Base-by-base conservation (phyloP, 2,113 vertebrate species). In the Raphicerus campestris region DNA sequence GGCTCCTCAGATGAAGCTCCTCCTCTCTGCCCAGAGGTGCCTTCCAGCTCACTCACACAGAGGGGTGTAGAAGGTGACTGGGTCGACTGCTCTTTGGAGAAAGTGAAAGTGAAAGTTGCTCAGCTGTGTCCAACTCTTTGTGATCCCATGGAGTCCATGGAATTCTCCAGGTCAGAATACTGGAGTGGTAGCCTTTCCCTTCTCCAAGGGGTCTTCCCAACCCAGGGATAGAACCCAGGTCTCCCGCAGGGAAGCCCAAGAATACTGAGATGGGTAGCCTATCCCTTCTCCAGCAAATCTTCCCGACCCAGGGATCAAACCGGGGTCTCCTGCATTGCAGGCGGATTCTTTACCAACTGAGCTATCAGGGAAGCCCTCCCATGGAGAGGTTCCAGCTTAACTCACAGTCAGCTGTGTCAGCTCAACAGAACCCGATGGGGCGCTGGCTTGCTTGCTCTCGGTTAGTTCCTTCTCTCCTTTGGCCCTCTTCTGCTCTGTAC, bases 121-220 rank as follows among this genome's bases (percentile, higher is more conserved):
- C 35, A 39, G 66, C 6, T 0, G 2, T 22, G n/a, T 22, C 66
- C 0, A 0, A 2, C 35, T 39, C 66, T 70, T 70, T 39, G 66
- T 6, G 5, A 73, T 39, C 35, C 35, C 19, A 22, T 39, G n/a
- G 66, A 73, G 66, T 39, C 20, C 35, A 13, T 73, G n/a, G 35
- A 39, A 73, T 39, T 39, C 19, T 73, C 35, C 20, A 73, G 35
- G 66, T 35, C 66, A 73, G 66, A 39, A 73, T 73, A 73, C 19
- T 70, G n/a, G 10, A 13, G 19, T 39, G 66, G 10, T 73, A 39
- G 66, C 20, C 5, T 39, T 11, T 73, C 10, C 35, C 66, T 73
- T 70, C 66, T 73, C 10, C 20, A 73, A 10, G 66, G 19, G 10
- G 10, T 73, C n/a, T 73, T 73, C 10, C n/a, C 66, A 39, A 13